Base-by-base conservation (phyloP, 2,113 vertebrate genomes). In the Copsychus sechellarum region DNA sequence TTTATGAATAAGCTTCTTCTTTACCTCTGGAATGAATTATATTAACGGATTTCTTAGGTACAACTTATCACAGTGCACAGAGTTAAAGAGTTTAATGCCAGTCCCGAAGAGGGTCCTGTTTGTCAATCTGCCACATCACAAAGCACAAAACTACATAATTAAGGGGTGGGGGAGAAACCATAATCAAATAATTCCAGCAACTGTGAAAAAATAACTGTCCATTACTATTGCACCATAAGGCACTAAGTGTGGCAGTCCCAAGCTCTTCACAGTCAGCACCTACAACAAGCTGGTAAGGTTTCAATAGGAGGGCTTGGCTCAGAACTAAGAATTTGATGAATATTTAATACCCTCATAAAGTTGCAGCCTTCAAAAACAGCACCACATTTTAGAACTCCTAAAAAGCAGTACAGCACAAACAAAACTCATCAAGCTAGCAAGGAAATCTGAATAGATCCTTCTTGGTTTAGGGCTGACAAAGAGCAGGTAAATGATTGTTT, bases 341-440 rank as follows among this genome's bases (percentile, higher is more conserved):
- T 95, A 88, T 86, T 96, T 86, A 88, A 90, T 65, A 51, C 11
- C 33, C 43, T 86, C 43, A 60, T 66, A 64, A 90, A 93, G 57
- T 65, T 80, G 47, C 70, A 90, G 38, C 38, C 53, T 86, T 72
- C 77, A 83, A 83, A 78, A 95, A 26, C 47, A 74, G 31, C 16
- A 34, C 10, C 64, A 72, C 23, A 70, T 67, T 84, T 81, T 65
- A 48, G 43, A 91, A 88, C 51, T 78, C 43, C 72, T 65, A 43
- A 88, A 77, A 84, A 76, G 36, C 22, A 53, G n/a, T 26, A 67
- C 33, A 67, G 58, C 58, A 71, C 47, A 78, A 90, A 78, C 11
- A 79, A 86, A 76, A 88, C 36, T 76, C 24, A 67, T 18, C 19
- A 84, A 50, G 31, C 33, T 38, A 62, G 43, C 53, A 71, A 78